Conservation (phyloP, 2,797 vertebrate genomes). For the Nannoperca obscura region DNA sequence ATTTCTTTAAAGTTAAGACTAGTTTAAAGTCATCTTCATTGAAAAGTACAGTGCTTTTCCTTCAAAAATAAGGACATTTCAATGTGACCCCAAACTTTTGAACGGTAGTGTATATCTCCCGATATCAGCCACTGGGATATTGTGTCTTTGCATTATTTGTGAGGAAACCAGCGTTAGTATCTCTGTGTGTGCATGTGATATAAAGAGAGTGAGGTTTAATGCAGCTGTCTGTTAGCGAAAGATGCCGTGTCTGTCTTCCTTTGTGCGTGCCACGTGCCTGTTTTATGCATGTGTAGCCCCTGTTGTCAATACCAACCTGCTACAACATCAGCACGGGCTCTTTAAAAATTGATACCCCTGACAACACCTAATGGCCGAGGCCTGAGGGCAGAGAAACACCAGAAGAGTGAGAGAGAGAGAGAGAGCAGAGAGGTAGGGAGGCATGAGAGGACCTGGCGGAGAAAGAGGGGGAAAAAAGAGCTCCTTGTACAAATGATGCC, state of each 20-base stretch:
- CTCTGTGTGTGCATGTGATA: neutral
- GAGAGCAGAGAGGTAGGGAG: neutral
- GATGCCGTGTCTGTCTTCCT: conserved; percentile 9
- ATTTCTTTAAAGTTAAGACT: no score
- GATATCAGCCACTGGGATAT: neutral
- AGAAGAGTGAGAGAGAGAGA: conserved; percentile 27
- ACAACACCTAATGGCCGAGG: conserved; percentile 69
- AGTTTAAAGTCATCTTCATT: no score
- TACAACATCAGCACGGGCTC: conserved; percentile 46
- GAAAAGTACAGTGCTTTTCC: no score
- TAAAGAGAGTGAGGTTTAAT: conserved; percentile 18
- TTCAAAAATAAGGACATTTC: no score
- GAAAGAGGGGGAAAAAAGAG: neutral
- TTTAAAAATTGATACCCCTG: conserved; percentile 75
- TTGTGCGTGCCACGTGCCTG: conserved; percentile 41
- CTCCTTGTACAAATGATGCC: conserved; percentile 50
- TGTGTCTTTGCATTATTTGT: conserved; percentile 15
- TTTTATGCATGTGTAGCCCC: conserved; percentile 53
- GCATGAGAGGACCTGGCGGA: neutral
- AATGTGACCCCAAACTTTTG: no score
- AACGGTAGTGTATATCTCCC: neutral
- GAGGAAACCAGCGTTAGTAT: neutral
- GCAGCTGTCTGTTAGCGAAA: conserved; percentile 8
- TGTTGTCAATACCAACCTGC: conserved; percentile 28
- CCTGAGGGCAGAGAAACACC: conserved; percentile 49